Base-by-base conservation (phyloP, 2,888 invertebrate genomes). In the Caenorhabditis afra region DNA sequence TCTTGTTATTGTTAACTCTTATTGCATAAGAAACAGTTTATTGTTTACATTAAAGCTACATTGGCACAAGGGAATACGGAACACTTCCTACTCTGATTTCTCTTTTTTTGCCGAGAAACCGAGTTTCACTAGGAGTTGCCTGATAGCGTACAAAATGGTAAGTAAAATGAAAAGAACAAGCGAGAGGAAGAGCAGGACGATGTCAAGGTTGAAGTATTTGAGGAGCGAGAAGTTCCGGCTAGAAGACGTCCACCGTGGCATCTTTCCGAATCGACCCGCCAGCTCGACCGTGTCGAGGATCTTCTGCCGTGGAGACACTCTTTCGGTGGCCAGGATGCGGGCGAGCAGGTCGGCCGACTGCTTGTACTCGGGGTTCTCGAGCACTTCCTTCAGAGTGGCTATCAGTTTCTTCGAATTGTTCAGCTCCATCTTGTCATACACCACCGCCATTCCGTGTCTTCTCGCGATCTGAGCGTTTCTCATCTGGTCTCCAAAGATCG, bases 401-500 rank as follows among this genome's bases (percentile, higher is more conserved):
- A 79, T 73, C 59, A 85, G 45, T 41, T 73, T 77, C 18, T 50
- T 47, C 18, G 71, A 67, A 49, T 85, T 66, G 10, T 22, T 41
- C 35, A 85, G 62, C 16, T 81, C 82, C 62, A 71, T 74, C 16
- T 79, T 81, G 47, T 83, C 81, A 57, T 74, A 83, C 8, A 79
- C 64, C 39, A 76, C 47, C 1, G 70, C 78, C 11, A 61, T 52
- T 44, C 83, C 84, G 12, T 79, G 76, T 57, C 71, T 16, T 23
- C 70, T 67, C 3, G 70, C 75, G 52, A 81, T 82, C 23, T 79
- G 55, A 3, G 90, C 86, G 62, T 91, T 90, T 57, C 91, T 89
- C 52, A 89, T 86, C 86, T 91, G 91, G 84, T 91, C 91, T 16
- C 89, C 91, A 75, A 90, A 90, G 23, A 91, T 85, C 3, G 91